Conservation (phyloP, 2,113 vertebrate species). For the Tachuris rubrigastra region DNA sequence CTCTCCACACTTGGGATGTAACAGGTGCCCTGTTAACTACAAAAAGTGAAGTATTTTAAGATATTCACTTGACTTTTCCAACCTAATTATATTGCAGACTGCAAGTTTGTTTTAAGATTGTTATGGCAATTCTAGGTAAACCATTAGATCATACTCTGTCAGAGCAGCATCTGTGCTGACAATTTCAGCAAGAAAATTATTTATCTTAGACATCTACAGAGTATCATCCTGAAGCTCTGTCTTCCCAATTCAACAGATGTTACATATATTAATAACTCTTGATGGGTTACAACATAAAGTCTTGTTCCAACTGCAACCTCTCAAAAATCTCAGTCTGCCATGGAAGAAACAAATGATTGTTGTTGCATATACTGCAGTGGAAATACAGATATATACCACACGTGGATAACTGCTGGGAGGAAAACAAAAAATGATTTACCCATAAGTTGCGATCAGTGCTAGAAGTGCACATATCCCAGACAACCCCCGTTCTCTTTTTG, state of each 20-base stretch:
- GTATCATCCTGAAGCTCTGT: neutral
- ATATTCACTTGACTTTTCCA: neutral
- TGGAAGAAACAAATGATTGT: neutral
- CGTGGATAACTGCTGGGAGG: neutral
- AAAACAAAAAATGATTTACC: neutral
- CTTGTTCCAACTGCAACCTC: neutral
- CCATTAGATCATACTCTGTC: neutral
- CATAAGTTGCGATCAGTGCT: neutral
- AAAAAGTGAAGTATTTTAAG: neutral
- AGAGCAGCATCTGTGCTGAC: neutral
- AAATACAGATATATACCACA: neutral
- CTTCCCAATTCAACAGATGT: neutral
- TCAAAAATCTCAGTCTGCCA: neutral
- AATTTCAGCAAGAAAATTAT: constrained; percentile 2
- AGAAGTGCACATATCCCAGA: neutral
- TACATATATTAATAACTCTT: neutral
- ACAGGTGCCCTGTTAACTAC: neutral
- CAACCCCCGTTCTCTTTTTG: neutral
- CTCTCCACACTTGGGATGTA: neutral
- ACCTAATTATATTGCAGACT: neutral
- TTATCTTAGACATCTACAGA: neutral
- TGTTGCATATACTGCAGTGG: neutral
- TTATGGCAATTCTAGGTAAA: neutral
- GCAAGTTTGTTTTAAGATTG: neutral
- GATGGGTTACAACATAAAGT: neutral